phyloP scores from a whole-genome alignment of 1,140 invertebrate genomes.

The Planococcus citri region DNA sequence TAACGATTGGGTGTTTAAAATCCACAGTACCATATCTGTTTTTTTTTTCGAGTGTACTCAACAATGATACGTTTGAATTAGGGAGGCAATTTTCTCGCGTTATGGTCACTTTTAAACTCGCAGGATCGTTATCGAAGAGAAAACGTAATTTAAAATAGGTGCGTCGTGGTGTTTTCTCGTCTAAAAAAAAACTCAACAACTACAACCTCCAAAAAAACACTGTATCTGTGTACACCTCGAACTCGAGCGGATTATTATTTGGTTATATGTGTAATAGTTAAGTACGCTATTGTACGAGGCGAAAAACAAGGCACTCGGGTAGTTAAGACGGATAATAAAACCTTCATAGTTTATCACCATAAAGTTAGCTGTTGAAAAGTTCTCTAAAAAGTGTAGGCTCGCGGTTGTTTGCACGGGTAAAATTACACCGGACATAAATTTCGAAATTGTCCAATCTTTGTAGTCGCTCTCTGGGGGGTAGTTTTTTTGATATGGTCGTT shows the following conservation, averaged over 20 bases:
- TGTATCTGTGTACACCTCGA: too few species aligned
- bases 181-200: too few species aligned
- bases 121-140: too few species aligned
- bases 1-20: too few species aligned
- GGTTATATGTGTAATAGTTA: background rate
- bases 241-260: background rate
- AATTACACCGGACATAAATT: constrained; percentile 18
- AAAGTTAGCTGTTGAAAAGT: constrained; percentile 9
- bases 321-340: constrained; percentile 1
- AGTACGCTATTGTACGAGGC: background rate
- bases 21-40: too few species aligned
- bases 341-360: constrained; percentile 17
- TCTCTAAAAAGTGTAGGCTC: constrained; percentile 4
- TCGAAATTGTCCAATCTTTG: constrained; percentile 18
- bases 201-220: too few species aligned
- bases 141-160: too few species aligned
- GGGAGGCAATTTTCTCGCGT: too few species aligned
- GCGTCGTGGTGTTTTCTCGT: too few species aligned
- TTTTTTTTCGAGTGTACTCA: too few species aligned
- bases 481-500: constrained; percentile 12
- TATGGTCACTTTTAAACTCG: too few species aligned
- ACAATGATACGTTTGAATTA: too few species aligned
- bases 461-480: constrained; percentile 12
- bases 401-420: background rate
- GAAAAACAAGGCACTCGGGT: constrained; percentile 1